Conservation (phyloP, 2,888 invertebrate genomes). For the Ennomos fuscantarius region DNA sequence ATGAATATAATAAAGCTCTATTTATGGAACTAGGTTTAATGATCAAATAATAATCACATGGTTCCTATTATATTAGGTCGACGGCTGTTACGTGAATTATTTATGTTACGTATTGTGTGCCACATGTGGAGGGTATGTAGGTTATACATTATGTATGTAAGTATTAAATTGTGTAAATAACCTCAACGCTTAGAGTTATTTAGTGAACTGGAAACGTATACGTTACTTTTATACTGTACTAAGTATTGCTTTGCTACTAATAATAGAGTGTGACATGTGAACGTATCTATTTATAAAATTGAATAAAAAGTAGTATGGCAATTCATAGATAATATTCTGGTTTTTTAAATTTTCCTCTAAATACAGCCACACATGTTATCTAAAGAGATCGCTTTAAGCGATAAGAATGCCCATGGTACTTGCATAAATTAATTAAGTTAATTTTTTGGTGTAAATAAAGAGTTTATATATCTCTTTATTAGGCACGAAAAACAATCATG, state of each 20-base stretch:
- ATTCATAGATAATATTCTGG: no score
- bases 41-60: conserved; percentile 7
- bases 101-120: conserved; percentile 22
- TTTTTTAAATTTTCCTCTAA: no score
- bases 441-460: no score
- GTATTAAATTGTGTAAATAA: conserved; percentile 11
- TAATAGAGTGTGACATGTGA: background rate
- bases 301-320: no score
- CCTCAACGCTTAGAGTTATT: background rate
- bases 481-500: no score
- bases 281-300: background rate
- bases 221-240: background rate
- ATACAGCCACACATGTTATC: no score
- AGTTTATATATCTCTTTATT: no score
- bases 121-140: conserved; percentile 12
- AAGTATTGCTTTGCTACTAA: background rate
- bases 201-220: background rate
- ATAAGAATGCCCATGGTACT: no score
- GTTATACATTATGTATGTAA: conserved; percentile 1
- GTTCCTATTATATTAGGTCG: conserved; percentile 5
- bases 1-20: no score
- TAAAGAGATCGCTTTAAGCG: no score
- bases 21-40: background rate
- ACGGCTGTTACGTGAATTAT: conserved; percentile 20
- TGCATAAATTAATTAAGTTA: no score